Percentiles rank a stretch among this genome's conserved stretches.
These are phyloP conservation scores for Strigamia crassipes DNA, from an alignment of 2,888 invertebrate genomes.

Conservation along the genomic window DNA sequence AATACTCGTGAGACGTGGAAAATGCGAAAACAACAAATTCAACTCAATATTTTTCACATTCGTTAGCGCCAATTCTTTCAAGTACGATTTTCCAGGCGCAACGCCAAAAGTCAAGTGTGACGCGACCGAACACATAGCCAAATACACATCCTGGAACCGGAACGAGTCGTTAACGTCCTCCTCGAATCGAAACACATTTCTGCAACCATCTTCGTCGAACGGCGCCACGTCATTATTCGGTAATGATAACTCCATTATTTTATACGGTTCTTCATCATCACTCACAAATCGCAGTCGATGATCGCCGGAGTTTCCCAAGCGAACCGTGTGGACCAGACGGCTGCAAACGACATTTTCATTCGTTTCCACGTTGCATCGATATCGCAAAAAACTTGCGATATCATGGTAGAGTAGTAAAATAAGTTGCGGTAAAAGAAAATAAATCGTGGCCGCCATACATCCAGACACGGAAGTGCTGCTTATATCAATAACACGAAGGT, in stretches of 20 bases:
- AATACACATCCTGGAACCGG: not conserved
- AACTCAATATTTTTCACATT: slow-evolving; percentile 5
- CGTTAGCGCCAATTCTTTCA: not conserved
- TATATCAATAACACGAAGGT: slow-evolving; percentile 15
- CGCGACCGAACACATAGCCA: not conserved
- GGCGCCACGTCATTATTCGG: not conserved
- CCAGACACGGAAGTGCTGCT: not conserved
- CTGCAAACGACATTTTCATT: not conserved
- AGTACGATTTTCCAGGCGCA: not conserved
- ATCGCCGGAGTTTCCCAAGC: not conserved
- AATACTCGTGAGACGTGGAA: not conserved
- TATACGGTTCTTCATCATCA: not conserved
- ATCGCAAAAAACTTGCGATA: slow-evolving; percentile 1
- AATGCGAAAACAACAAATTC: not conserved
- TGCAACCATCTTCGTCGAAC: not conserved
- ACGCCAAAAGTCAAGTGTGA: not conserved
- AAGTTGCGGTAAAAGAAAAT: slow-evolving; percentile 2
- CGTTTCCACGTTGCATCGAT: not conserved
- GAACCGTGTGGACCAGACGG: not conserved
- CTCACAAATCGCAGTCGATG: not conserved
- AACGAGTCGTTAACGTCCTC: not conserved
- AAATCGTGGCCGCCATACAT: not conserved
- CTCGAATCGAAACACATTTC: not conserved
- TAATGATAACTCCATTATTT: not conserved
- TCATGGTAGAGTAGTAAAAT: not conserved